These are phyloP conservation scores for Ostrea denselamellosa DNA, from an alignment of 1,140 invertebrate genomes.

Conservation along the genomic window DNA sequence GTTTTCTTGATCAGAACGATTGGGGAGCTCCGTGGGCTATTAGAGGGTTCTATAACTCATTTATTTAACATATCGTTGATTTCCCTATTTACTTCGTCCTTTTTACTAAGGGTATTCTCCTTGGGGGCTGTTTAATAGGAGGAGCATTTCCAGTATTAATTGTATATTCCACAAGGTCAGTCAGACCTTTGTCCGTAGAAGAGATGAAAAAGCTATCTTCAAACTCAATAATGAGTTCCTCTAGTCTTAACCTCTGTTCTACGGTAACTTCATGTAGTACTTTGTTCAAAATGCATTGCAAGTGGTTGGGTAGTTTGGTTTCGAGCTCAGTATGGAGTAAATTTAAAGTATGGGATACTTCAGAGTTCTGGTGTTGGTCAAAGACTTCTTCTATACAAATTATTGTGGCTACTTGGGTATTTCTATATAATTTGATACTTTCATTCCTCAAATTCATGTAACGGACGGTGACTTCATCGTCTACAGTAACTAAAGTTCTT, in stretches of 20 bases:
- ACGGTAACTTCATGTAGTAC: constrained; percentile 43
- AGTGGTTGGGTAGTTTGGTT: constrained; percentile 46
- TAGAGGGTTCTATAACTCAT: constrained; percentile 67
- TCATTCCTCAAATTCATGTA: no score
- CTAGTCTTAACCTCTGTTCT: constrained; percentile 41
- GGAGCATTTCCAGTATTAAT: constrained; percentile 45
- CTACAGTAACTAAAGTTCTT: no score
- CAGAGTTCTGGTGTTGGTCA: no score
- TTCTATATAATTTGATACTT: no score
- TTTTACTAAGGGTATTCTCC: constrained; percentile 45
- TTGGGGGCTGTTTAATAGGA: constrained; percentile 45
- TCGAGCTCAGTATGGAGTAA: no score
- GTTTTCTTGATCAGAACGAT: constrained; percentile 79
- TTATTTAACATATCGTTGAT: constrained; percentile 72
- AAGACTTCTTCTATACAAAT: no score
- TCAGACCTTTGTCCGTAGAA: constrained; percentile 45
- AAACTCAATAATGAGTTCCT: constrained; percentile 44
- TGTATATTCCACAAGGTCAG: constrained; percentile 48
- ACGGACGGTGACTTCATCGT: no score
- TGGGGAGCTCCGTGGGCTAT: constrained; percentile 80
- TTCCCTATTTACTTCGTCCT: constrained; percentile 37
- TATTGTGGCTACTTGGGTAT: no score
- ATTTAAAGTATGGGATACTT: no score
- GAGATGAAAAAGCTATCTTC: constrained; percentile 43
- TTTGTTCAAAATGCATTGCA: constrained; percentile 41